Conservation (phyloP, 2,888 invertebrate species). For the Dryobotodes eremita region DNA sequence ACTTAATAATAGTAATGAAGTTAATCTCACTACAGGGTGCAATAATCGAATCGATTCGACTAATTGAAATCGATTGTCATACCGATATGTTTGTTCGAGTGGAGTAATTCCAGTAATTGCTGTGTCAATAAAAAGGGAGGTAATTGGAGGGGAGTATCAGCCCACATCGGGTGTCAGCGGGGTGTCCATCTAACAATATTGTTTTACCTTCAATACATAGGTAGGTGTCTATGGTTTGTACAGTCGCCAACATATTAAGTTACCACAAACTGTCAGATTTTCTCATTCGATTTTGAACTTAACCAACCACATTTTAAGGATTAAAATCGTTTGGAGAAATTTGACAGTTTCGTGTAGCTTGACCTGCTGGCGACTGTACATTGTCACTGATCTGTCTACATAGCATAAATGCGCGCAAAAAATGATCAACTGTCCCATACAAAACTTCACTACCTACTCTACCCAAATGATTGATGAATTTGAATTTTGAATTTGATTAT, state of each 20-base stretch:
- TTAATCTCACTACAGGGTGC: constrained; percentile 36
- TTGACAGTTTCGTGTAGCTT: too few species aligned
- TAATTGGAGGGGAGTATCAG: constrained; percentile 15
- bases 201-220: constrained; percentile 20
- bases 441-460: too few species aligned
- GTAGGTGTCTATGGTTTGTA: background rate
- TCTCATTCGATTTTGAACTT: too few species aligned
- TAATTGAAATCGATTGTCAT: constrained; percentile 61
- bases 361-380: too few species aligned
- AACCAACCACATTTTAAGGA: too few species aligned
- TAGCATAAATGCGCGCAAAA: background rate
- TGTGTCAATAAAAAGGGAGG: constrained; percentile 40
- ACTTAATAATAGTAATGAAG: constrained; percentile 52
- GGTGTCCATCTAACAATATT: constrained; percentile 43
- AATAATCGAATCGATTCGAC: constrained; percentile 56
- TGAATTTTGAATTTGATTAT: too few species aligned
- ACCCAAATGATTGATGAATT: too few species aligned
- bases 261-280: too few species aligned
- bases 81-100: constrained; percentile 41
- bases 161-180: constrained; percentile 8
- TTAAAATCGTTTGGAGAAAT: too few species aligned
- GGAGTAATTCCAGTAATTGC: constrained; percentile 57
- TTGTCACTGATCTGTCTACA: background rate
- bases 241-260: too few species aligned
- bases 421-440: too few species aligned